Evolutionary conservation across 2,113 vertebrate genomes (phyloP), one percentile per base, ranked within the genome.

Genomic region (Microcebus ravelobensis): DNA sequence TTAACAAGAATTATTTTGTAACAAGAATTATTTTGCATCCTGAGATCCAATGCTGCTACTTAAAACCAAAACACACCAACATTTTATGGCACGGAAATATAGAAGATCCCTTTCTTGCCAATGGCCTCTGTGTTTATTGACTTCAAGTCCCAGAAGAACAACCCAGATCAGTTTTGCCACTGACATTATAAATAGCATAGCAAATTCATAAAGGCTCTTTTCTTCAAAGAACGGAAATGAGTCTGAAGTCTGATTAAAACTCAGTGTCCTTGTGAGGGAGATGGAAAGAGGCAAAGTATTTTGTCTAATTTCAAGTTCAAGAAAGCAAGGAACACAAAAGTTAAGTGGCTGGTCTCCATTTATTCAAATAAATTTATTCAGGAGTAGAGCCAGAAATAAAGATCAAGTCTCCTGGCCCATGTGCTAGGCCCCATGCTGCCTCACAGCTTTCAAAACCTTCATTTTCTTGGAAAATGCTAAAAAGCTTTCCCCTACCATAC

Each of bases 351-450:
- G 63, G 59, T 95, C 74, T 96, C 79, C 90, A 96, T 94, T 95
- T 96, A 97, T 95, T 97, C 71, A 90, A 79, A 89, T 88, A 85
- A 92, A 97, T 96, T 59, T 96, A 97, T 97, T 97, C 96, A 97
- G 74, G 87, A 96, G n/a, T 48, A 70, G 20, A 87, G 93, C 95
- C 96, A 98, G 55, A 80, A 98, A 95, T 48, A 79, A 96, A 97
- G 90, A 97, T 68, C 91, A 94, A 92, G 84, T 63, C 68, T 96
- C 59, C 85, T 94, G 93, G 95, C 96, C 90, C 61, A 52, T 29
- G 65, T 7, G 8, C 39, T 63, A 52, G 91, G 36, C 68, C 95
- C 57, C 94, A 95, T 57, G 83, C 80, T 93, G 89, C 36, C 93
- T 92, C 52, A 42, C 82, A 93, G 91, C 89, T 94, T 94, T 95